A percentile compares a stretch with the other conserved stretches of the same genome.
Conservation (phyloP, 2,113 vertebrate species). For the Blennius ocellaris region DNA sequence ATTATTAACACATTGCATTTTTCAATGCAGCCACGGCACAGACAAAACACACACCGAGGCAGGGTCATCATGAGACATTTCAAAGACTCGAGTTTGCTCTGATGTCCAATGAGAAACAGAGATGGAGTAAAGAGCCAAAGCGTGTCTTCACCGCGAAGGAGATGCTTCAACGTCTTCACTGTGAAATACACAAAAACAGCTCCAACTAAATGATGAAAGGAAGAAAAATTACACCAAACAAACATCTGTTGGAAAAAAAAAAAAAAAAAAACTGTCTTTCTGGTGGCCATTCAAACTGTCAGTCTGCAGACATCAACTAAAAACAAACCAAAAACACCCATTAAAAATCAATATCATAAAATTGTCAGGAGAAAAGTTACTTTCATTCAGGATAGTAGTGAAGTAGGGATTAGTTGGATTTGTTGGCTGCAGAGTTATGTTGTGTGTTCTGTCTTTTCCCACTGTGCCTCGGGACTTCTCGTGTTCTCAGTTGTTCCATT, state of each 20-base stretch:
- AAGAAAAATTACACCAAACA: not conserved
- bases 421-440: too few relatives aligned
- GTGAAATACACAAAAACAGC: not conserved
- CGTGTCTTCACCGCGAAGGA: not conserved
- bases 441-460: too few relatives aligned
- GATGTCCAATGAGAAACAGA: conserved; percentile 2
- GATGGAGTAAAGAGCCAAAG: not conserved
- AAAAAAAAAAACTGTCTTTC: not conserved
- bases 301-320: too few relatives aligned
- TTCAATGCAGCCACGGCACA: conserved; percentile 19
- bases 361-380: too few relatives aligned
- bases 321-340: too few relatives aligned
- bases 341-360: too few relatives aligned
- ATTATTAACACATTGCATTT: conserved; percentile 45
- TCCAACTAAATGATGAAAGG: not conserved
- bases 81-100: not conserved
- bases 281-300: not conserved
- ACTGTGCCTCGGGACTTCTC: too few relatives aligned
- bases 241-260: not conserved
- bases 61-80: not conserved
- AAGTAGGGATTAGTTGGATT: too few relatives aligned
- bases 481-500: too few relatives aligned
- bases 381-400: too few relatives aligned
- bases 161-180: not conserved
- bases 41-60: not conserved